Percentiles rank a stretch among this genome's conserved stretches.
These are phyloP conservation scores for Digitonthophagus gazella DNA, from an alignment of 2,888 invertebrate species.

Conservation along the genomic window DNA sequence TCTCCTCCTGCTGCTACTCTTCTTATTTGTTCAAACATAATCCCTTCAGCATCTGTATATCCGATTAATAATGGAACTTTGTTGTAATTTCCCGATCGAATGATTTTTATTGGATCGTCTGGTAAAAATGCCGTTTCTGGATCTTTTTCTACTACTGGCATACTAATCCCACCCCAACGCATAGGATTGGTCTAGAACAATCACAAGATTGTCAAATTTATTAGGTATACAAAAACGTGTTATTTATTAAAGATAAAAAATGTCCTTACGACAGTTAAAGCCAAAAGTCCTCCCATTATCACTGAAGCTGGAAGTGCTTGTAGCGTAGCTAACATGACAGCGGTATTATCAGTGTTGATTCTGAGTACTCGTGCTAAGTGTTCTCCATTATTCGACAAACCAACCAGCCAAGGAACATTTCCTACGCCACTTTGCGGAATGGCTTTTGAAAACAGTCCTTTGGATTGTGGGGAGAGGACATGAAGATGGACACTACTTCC, in stretches of 20 bases:
- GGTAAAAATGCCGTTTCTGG: conserved; percentile 28
- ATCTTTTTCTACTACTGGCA: conserved; percentile 29
- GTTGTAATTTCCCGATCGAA: conserved; percentile 25
- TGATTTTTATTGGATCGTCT: conserved; percentile 25
- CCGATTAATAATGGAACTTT: conserved; percentile 31
- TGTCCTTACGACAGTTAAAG: no score
- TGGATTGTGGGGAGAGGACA: conserved; percentile 17
- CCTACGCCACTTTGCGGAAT: conserved; percentile 12
- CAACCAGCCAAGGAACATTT: conserved; percentile 17
- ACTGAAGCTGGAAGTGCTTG: neutral
- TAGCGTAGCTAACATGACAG: conserved; percentile 51
- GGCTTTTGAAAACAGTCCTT: conserved; percentile 15
- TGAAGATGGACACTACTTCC: conserved; percentile 20
- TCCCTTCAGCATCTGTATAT: conserved; percentile 27
- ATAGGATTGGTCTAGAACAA: no score
- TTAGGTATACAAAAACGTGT: no score
- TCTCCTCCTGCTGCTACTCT: neutral
- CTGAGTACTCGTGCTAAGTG: conserved; percentile 61
- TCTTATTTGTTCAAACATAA: conserved; percentile 3
- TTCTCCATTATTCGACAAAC: conserved; percentile 55
- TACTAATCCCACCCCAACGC: no score
- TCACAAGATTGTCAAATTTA: no score
- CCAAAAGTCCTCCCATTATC: no score
- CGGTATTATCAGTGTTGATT: conserved; percentile 53
- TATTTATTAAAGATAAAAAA: no score